phyloP scores from a whole-genome alignment of 1,140 invertebrate genomes.

The Druon quercuslanigerum region DNA sequence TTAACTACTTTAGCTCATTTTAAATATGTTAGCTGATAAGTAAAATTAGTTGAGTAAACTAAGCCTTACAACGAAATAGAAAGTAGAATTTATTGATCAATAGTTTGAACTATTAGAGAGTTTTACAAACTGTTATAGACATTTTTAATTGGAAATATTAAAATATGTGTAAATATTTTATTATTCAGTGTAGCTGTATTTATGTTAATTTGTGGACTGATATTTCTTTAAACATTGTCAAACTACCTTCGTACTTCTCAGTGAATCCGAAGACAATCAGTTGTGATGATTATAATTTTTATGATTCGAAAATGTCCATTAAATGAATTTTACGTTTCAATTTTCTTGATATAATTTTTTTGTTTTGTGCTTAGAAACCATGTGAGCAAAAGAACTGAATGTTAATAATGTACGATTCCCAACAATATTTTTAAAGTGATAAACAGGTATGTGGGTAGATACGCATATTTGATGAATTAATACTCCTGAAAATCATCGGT shows the following conservation, averaged over 20 bases:
- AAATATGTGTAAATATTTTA: not conserved
- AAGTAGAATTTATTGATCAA: not conserved
- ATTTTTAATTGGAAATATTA: not conserved
- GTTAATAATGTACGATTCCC: not conserved
- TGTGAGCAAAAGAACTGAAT: slow-evolving; percentile 6
- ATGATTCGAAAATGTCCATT: not conserved
- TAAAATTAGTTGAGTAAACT: not conserved
- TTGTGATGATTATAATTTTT: not conserved
- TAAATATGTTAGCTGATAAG: not conserved
- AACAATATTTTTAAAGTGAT: slow-evolving; percentile 19
- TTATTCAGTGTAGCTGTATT: not conserved
- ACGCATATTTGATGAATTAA: not conserved
- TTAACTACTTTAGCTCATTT: not conserved
- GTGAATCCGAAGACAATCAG: not conserved
- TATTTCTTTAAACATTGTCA: too few species aligned
- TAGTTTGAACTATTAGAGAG: not conserved
- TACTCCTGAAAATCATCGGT: too few species aligned
- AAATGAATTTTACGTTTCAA: not conserved
- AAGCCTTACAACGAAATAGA: slow-evolving; percentile 8
- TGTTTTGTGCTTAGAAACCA: not conserved
- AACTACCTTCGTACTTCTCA: too few species aligned
- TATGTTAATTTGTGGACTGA: too few species aligned
- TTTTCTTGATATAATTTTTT: not conserved
- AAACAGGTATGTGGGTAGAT: slow-evolving; percentile 1
- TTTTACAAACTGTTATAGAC: not conserved